phyloP scores from a whole-genome alignment of 2,113 vertebrate genomes.

The Lophius piscatorius region DNA sequence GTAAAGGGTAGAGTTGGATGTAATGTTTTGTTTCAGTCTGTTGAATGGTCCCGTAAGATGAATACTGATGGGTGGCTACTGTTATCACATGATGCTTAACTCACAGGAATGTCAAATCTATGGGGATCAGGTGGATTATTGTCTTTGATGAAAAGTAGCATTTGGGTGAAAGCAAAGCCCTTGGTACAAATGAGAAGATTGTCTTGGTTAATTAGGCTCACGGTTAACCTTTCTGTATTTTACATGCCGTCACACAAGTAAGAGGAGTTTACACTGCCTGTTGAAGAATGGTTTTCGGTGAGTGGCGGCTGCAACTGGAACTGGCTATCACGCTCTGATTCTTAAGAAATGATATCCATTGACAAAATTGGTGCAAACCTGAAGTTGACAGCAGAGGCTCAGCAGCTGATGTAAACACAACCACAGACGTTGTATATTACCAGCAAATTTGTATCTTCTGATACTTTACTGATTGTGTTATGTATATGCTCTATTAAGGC shows the following conservation, averaged over 20 bases:
- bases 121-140: conserved; percentile 70
- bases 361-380: too few relatives aligned
- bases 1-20: too few relatives aligned
- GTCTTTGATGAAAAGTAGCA: conserved; percentile 65
- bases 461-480: too few relatives aligned
- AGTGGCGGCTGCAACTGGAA: background rate
- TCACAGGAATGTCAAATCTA: conserved; percentile 69
- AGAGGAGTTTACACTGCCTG: background rate
- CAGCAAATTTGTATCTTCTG: too few relatives aligned
- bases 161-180: conserved; percentile 48
- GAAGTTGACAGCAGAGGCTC: too few relatives aligned
- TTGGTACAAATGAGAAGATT: conserved; percentile 44
- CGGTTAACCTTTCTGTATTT: background rate
- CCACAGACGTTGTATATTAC: too few relatives aligned
- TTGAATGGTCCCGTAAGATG: conserved; percentile 10
- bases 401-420: conserved; percentile 3
- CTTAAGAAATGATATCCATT: background rate
- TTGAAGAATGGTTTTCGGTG: background rate
- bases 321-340: too few relatives aligned
- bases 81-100: conserved; percentile 61
- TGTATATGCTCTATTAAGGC: too few relatives aligned
- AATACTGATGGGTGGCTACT: conserved; percentile 36
- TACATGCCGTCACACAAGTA: conserved; percentile 12
- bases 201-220: conserved; percentile 45
- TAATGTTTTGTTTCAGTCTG: background rate